A percentile compares a stretch with the other conserved stretches of the same genome.
Conservation (phyloP, 1,140 invertebrate species). For the Ceratina australensis region DNA sequence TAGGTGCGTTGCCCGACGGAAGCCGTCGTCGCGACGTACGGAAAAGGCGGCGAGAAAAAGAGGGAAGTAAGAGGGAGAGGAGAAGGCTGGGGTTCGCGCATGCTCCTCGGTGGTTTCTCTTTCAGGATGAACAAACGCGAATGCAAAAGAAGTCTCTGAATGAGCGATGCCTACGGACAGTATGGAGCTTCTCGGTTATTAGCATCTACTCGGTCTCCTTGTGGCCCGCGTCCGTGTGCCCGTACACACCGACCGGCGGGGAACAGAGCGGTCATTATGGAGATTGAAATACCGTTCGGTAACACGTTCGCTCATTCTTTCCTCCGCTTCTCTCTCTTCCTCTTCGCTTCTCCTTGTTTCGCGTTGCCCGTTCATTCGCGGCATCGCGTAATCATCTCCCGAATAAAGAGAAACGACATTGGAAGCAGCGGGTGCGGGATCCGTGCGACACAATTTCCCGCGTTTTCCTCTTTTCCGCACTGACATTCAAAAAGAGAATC, state of each 20-base stretch:
- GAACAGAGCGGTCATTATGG: conserved; percentile 71
- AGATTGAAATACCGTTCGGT: conserved; percentile 71
- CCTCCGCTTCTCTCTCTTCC: conserved; percentile 12
- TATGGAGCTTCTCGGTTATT: conserved; percentile 72
- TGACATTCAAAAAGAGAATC: too few relatives aligned
- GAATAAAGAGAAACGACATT: conserved; percentile 37
- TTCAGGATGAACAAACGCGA: conserved; percentile 62
- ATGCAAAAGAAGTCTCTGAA: conserved; percentile 71
- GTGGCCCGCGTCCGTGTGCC: conserved; percentile 29
- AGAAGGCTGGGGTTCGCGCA: not conserved
- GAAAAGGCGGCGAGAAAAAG: conserved; percentile 7
- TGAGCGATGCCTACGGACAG: conserved; percentile 64
- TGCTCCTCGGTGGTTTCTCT: conserved; percentile 23
- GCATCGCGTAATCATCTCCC: conserved; percentile 33
- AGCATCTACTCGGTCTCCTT: conserved; percentile 67
- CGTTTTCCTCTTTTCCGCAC: not conserved
- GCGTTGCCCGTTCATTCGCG: conserved; percentile 14
- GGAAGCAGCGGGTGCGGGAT: not conserved
- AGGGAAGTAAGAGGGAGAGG: not conserved
- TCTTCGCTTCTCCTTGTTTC: conserved; percentile 20
- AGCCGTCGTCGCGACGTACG: not conserved
- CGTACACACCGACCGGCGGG: conserved; percentile 43
- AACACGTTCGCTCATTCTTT: conserved; percentile 57
- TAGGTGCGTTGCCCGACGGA: too few relatives aligned
- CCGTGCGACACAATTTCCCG: not conserved